A percentile compares a stretch with the other conserved stretches of the same genome.
phyloP scores from a whole-genome alignment of 2,888 invertebrate genomes.

The Ellobium chinense region DNA sequence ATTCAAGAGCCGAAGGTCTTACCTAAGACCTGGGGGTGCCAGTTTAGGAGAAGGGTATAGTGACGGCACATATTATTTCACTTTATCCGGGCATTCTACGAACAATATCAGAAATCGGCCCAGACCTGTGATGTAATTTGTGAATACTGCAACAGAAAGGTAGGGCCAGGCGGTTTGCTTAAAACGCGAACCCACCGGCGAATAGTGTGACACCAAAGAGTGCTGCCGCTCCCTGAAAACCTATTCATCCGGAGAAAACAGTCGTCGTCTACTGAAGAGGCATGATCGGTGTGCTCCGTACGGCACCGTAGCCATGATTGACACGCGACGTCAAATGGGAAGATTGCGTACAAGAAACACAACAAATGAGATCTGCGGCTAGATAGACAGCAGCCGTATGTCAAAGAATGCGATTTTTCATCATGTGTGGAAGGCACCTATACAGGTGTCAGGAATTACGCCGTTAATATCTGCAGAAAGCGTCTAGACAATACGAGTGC shows the following conservation, averaged over 20 bases:
- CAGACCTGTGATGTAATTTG: no score
- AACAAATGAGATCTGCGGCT: slow-evolving; percentile 22
- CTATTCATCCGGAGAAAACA: not conserved
- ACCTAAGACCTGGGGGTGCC: no score
- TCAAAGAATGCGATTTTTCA: not conserved
- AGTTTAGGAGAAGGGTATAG: no score
- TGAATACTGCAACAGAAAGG: no score
- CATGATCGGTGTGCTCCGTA: not conserved
- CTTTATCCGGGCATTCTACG: no score
- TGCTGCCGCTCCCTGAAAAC: not conserved
- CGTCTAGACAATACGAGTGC: not conserved
- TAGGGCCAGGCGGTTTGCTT: not conserved
- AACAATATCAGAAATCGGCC: no score
- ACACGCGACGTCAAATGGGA: slow-evolving; percentile 2
- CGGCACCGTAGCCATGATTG: slow-evolving; percentile 14
- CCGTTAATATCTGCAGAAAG: not conserved
- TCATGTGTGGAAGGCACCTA: not conserved
- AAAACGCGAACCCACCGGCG: not conserved
- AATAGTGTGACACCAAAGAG: not conserved
- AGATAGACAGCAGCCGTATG: not conserved
- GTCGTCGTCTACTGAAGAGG: no score
- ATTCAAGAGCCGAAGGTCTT: no score
- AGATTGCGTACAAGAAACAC: slow-evolving; percentile 9
- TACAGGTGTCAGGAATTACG: not conserved
- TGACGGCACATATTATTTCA: no score